Evolutionary conservation across 1,140 invertebrate genomes (phyloP).

Genomic region (Neodiprion pinetum): DNA sequence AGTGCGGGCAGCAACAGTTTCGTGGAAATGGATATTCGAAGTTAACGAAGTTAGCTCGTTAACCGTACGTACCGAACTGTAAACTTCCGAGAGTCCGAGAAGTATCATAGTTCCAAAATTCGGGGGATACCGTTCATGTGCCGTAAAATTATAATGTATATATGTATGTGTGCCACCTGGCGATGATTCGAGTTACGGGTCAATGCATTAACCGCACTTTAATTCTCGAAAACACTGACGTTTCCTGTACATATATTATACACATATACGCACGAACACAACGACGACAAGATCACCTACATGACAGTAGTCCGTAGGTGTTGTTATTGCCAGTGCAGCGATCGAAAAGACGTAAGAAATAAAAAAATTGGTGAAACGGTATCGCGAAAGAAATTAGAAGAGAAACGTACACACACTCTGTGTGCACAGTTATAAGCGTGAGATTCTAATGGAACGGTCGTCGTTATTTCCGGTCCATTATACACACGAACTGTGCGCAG

Average conservation of each 20-base stretch:
- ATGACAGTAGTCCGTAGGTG: not conserved
- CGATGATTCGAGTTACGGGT: no score
- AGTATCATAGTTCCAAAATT: not conserved
- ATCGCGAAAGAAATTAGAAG: not conserved
- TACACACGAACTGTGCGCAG: not conserved
- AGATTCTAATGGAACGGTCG: not conserved
- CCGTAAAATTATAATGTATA: not conserved
- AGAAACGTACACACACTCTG: not conserved
- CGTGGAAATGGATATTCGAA: not conserved
- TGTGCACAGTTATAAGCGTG: not conserved
- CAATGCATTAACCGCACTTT: no score
- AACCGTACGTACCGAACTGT: slow-evolving; percentile 4
- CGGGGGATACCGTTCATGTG: not conserved
- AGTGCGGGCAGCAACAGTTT: no score
- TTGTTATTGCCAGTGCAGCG: not conserved
- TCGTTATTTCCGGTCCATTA: slow-evolving; percentile 6
- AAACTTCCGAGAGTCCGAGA: not conserved
- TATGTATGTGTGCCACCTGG: no score
- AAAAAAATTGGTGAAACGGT: not conserved
- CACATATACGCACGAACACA: not conserved
- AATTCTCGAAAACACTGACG: no score
- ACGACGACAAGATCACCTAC: not conserved
- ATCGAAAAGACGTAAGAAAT: not conserved
- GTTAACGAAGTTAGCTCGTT: not conserved
- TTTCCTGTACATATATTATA: no score